A percentile compares a stretch with the other conserved stretches of the same genome.
Evolutionary conservation across 1,140 invertebrate genomes (phyloP).

Genomic region (Diorhabda carinulata): DNA sequence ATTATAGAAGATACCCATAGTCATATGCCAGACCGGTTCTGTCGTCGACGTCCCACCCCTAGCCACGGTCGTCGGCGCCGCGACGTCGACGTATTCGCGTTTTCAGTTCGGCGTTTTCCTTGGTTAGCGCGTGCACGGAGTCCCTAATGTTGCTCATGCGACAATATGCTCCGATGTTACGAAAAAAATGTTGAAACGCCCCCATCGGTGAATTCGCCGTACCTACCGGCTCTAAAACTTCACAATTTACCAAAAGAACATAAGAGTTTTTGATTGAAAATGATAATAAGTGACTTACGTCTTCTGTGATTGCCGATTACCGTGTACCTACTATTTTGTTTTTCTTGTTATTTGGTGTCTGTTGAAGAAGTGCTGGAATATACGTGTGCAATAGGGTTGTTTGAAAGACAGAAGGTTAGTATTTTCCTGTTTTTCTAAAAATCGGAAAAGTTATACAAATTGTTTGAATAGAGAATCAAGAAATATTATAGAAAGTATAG

Average conservation of each 20-base stretch:
- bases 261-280: not conserved
- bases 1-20: not conserved
- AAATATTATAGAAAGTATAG: too few species aligned
- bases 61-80: slow-evolving; percentile 25
- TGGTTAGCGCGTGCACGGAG: slow-evolving; percentile 5
- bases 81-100: slow-evolving; percentile 32
- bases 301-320: not conserved
- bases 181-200: slow-evolving; percentile 20
- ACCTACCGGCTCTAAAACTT: not conserved
- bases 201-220: slow-evolving; percentile 12
- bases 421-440: not conserved
- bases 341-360: not conserved
- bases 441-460: too few species aligned
- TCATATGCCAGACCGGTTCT: not conserved
- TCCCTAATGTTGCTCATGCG: slow-evolving; percentile 12
- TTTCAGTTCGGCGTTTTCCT: slow-evolving; percentile 28
- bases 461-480: too few species aligned
- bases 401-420: not conserved
- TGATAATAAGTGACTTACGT: not conserved
- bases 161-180: slow-evolving; percentile 14
- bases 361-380: not conserved
- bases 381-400: not conserved
- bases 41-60: slow-evolving; percentile 24
- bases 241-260: not conserved
- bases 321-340: not conserved